Conservation (phyloP, 2,113 vertebrate species). For the Ia io region DNA sequence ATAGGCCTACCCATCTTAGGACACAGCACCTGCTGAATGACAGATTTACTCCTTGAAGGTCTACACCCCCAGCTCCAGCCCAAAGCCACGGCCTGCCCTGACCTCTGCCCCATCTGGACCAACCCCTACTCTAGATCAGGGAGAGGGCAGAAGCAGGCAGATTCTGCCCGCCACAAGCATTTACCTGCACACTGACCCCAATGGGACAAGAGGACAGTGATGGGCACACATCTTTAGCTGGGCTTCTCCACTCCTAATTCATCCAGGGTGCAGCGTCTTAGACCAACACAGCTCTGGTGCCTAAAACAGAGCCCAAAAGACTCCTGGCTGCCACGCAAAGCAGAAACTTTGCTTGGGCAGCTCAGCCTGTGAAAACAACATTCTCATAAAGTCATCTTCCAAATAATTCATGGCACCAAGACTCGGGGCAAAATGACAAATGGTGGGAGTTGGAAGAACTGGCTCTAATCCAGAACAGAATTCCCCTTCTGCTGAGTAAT, state of each 20-base stretch:
- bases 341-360: not conserved
- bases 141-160: not conserved
- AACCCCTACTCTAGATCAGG: not conserved
- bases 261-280: not conserved
- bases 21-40: not conserved
- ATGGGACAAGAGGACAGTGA: not conserved
- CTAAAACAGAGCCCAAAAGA: too few relatives aligned
- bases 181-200: not conserved
- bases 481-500: not conserved
- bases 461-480: not conserved
- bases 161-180: not conserved
- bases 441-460: not conserved
- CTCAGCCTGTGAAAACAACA: not conserved
- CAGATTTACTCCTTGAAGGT: not conserved
- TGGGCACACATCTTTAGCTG: accelerated
- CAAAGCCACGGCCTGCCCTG: not conserved
- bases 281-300: not conserved
- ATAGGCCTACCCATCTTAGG: not conserved
- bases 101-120: not conserved
- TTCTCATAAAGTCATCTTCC: not conserved
- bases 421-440: not conserved
- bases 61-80: not conserved
- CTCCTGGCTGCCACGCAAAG: accelerated
- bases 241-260: not conserved
- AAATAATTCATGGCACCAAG: not conserved